Evolutionary conservation across 1,140 invertebrate species (phyloP), one percentile per base, ranked within the genome.

Genomic region (Trichonephila clavipes): DNA sequence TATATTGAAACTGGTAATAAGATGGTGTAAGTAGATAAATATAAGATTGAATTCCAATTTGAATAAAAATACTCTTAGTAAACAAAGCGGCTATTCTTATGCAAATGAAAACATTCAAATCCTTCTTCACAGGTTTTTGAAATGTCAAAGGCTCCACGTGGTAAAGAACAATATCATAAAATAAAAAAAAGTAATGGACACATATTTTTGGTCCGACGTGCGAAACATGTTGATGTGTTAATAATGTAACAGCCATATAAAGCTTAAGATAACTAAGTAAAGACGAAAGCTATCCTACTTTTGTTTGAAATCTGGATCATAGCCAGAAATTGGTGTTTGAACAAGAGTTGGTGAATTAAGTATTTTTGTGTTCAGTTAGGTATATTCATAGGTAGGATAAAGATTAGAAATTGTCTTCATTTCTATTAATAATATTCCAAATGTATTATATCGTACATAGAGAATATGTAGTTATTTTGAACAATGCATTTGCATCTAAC

Each of bases 201-300:
- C 18, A 85, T 85, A 61, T 58, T 59, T 61, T 85, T 24, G 21
- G 3, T 24, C 4, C 83, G 44, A 59, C 83, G 24, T 85, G 83
- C 58, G 51, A 85, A 85, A 51, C 44, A 59, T 85, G 44, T 85
- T 85, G 83, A 85, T 85, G 51, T 58, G 51, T 85, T 85, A 85
- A 85, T 85, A 85, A 85, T 85, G 58, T 58, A 85, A 85, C 83
- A 58, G 58, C 83, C 21, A 59, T 85, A 28, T 77, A 77, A 77
- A 77, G 72, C 28, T 77, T 77, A 34, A 40, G 72, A 77, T 85
- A 85, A 59, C 83, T 61, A 61, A 85, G 51, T 28, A 59, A 61
- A n/a, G 51, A 59, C 58, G 61, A 85, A 85, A 59, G 58, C n/a
- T 59, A 58, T 85, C 44, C 51, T 40, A 34, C 51, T 85, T 85